Base-by-base conservation (phyloP, 1,140 invertebrate species). In the Pachypeltis micranthus region DNA sequence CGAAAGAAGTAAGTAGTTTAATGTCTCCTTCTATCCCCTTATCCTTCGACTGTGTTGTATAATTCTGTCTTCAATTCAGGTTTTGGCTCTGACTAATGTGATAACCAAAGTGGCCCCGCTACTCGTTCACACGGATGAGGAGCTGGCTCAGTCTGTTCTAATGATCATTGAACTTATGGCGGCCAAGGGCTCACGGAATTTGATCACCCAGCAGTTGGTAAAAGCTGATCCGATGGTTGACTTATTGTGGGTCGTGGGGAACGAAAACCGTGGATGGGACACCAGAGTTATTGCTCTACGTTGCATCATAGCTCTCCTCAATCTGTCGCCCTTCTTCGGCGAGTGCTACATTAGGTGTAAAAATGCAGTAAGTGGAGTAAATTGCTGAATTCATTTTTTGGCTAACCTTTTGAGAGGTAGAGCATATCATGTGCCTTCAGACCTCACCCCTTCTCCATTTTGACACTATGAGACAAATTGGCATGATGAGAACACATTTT, bases 281-380 rank as follows among this genome's bases (percentile, higher is more conserved):
- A 51, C 47, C 19, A 7, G 47, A 51, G 47, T 51, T 51, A 21
- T 51, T 4, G 47, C 47, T 10, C 21, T 51, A 3, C 12, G 47
- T 10, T 51, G 47, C 47, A 51, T 51, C 47, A 51, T 51, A 10
- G 47, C 47, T 51, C 47, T 51, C 47, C 10, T 51, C 7, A 51
- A 51, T 21, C 47, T 51, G 4, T 51, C 47, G 10, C 47, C 47
- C 4, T 51, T 51, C 21, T 51, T 51, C 47, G 47, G 47, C 10
- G 47, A 51, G 19, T 51, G 47, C 21, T 51, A 10, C 21, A 51
- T 51, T 4, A 10, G 47, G 4, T 51, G 47, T 21, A 51, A 51
- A 51, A 51, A 51, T 51, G 47, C 47, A 4, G 47, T 51, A 21
- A 7, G 47, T 51, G 12, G 4, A 51, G 7, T 39, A 10, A 39